Base-by-base conservation (phyloP, 2,113 vertebrate species). In the Eptesicus fuscus region DNA sequence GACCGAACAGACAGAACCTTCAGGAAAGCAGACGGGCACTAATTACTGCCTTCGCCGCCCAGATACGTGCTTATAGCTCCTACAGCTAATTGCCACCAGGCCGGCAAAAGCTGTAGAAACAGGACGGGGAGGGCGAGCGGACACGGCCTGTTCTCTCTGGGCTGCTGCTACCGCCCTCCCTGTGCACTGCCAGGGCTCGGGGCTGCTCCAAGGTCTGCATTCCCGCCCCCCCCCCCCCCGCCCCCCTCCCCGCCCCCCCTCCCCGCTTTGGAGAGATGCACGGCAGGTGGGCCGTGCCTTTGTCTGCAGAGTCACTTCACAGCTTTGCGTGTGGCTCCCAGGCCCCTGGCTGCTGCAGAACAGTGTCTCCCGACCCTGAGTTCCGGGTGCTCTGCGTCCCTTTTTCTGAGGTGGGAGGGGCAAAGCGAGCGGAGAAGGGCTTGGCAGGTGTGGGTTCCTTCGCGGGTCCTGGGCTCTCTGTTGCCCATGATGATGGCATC, bases 41-140 rank as follows among this genome's bases (percentile, higher is more conserved):
- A 97, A 98, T 98, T 97, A 98, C 96, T 95, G 96, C 96, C 96
- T 95, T 74, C 78, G 17, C 94, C 84, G 97, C 83, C 96, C n/a
- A n/a, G 96, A 97, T 98, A 97, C 86, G 40, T 77, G 80, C 96
- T 95, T 97, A 97, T 96, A 98, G 98, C 93, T 98, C 98, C 97
- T 82, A 93, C 92, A 93, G 83, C 96, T 97, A 97, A 98, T 98
- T 98, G 97, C 97, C 96, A 79, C 89, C 95, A 73, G 90, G 90
- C 96, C 95, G 90, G 85, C 70, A 23, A 40, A 44, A 74, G 91
- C 96, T 35, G 4, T 82, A 2, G 67, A 59, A 44, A 16, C 17
- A 5, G 7, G 83, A 35, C 28, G 42, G 51, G n/a, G 4, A 4
- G 7, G 42, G 61, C 14, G 7, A 42, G 16, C n/a, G 5, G 65